These are phyloP conservation scores for Lagopus muta DNA, from an alignment of 2,113 vertebrate genomes.

Conservation along the genomic window DNA sequence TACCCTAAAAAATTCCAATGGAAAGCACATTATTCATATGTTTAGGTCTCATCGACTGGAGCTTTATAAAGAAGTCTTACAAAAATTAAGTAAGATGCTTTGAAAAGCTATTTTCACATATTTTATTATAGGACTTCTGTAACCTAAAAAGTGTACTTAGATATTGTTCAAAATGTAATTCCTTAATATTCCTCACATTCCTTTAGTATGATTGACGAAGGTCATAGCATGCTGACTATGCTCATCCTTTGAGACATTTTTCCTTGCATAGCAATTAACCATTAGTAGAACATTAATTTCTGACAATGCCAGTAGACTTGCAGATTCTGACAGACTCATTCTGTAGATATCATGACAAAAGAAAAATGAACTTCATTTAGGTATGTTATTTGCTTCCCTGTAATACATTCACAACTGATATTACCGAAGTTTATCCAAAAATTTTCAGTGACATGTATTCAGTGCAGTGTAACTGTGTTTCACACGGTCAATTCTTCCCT, in stretches of 20 bases:
- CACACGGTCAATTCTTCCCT: background rate
- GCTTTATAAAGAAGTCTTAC: background rate
- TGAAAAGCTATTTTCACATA: background rate
- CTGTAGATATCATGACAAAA: conserved; percentile 40
- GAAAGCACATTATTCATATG: background rate
- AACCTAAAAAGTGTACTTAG: background rate
- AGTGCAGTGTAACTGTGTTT: background rate
- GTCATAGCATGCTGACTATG: background rate
- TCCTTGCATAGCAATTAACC: conserved; percentile 34
- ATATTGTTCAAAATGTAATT: background rate
- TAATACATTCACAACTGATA: conserved; percentile 19
- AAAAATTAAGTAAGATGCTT: background rate
- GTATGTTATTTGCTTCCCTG: background rate
- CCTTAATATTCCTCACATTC: fast-evolving
- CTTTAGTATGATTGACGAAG: background rate
- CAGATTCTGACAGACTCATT: conserved; percentile 45
- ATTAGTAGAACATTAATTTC: conserved; percentile 48
- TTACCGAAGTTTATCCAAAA: background rate
- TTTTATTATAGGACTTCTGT: background rate
- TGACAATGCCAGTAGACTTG: conserved; percentile 6
- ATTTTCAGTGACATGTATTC: background rate
- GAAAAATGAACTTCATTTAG: background rate
- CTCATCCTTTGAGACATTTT: conserved; percentile 32
- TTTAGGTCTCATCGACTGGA: background rate
- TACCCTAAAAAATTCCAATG: background rate